These are phyloP conservation scores for Frieseomelitta varia DNA, from an alignment of 1,140 invertebrate genomes.

Conservation along the genomic window DNA sequence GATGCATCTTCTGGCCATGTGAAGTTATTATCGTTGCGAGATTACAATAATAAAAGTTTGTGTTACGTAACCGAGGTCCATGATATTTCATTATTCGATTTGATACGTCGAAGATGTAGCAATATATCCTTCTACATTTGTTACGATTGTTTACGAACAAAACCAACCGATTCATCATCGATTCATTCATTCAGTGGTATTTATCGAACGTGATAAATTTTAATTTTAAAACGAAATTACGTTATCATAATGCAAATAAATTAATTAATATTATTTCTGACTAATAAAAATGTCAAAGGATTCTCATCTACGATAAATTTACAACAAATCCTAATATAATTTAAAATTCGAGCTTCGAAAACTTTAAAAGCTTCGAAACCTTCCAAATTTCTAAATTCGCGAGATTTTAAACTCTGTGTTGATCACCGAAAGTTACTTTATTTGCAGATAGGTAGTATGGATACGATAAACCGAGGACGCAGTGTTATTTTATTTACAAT, in stretches of 20 bases:
- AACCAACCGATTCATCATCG: background rate
- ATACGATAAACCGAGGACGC: too few relatives aligned
- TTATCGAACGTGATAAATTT: background rate
- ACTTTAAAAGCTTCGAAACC: too few relatives aligned
- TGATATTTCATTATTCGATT: slow-evolving; percentile 34
- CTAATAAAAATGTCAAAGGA: background rate
- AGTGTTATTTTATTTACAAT: background rate
- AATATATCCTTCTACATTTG: background rate
- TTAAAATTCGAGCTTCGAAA: too few relatives aligned
- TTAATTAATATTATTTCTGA: background rate
- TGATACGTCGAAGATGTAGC: background rate
- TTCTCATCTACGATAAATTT: background rate
- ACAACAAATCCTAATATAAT: background rate
- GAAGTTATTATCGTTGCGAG: slow-evolving; percentile 23
- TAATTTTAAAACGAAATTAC: background rate
- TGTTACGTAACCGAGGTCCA: slow-evolving; percentile 3
- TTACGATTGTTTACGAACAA: background rate
- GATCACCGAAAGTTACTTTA: too few relatives aligned
- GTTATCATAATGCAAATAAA: background rate
- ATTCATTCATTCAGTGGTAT: background rate
- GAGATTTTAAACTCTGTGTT: too few relatives aligned
- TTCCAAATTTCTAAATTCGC: too few relatives aligned
- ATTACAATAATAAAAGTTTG: slow-evolving; percentile 16
- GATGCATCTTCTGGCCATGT: slow-evolving; percentile 19
- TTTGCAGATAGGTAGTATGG: too few relatives aligned